These are phyloP conservation scores for Capromys pilorides DNA, from an alignment of 2,797 vertebrate species.

Conservation along the genomic window DNA sequence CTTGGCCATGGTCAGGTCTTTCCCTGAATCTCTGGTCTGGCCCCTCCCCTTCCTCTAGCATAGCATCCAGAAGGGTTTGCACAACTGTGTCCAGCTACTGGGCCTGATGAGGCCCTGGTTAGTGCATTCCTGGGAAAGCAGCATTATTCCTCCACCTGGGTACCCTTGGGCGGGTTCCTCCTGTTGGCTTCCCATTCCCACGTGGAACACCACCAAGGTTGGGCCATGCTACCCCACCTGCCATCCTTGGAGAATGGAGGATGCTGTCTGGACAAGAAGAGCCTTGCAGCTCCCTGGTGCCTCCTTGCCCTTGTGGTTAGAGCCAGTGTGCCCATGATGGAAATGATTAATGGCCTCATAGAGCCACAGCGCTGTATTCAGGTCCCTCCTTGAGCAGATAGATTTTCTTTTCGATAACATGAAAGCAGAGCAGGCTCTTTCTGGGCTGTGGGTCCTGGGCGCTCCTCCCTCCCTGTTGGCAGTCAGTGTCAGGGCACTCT, in stretches of 20 bases:
- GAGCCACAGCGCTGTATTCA: slow-evolving; percentile 46
- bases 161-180: not conserved
- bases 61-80: accelerated
- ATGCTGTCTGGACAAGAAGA: not conserved
- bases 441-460: not conserved
- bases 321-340: not conserved
- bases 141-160: too few species aligned
- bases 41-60: not conserved
- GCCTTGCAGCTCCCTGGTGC: not conserved
- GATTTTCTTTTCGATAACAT: slow-evolving; percentile 73
- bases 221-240: not conserved
- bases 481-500: slow-evolving; percentile 39
- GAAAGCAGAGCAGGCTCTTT: slow-evolving; percentile 14
- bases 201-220: not conserved
- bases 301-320: slow-evolving; percentile 19
- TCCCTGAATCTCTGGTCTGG: not conserved
- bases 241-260: not conserved
- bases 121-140: not conserved
- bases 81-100: not conserved
- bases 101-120: not conserved
- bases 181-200: not conserved
- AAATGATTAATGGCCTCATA: slow-evolving; percentile 70
- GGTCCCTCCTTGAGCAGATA: slow-evolving; percentile 63
- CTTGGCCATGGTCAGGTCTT: not conserved
- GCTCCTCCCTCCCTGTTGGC: not conserved